Evolutionary conservation across 2,797 vertebrate genomes (phyloP), one percentile per base, ranked within the genome.

Genomic region (Loris lydekkerianus): DNA sequence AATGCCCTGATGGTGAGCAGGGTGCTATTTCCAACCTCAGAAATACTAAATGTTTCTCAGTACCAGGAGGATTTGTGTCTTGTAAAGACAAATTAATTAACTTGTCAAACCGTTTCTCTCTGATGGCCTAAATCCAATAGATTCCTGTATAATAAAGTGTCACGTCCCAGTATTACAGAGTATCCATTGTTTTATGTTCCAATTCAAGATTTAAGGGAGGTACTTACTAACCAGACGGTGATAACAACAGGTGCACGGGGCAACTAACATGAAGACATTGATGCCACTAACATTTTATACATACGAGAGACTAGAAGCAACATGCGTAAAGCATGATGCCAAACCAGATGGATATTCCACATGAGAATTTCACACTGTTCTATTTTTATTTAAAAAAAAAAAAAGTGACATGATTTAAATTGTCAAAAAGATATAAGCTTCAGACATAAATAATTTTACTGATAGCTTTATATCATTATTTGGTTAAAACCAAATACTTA

Each of bases 41-140:
- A 81, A 61, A 80, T 0, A 72, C 60, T n/a, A 60, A 70, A 40
- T 2, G 9, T 20, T 89, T 86, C 43, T n/a, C 3, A 25, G 23
- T 56, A 29, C 40, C 85, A 23, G 18, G 27, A 81, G 20, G 43
- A 65, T 75, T 67, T 73, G 49, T 31, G 31, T 61, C 63, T 75
- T 82, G 14, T 49, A 83, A 82, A 95, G 70, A 78, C 43, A 63
- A 92, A 94, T 40, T 89, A 96, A 82, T 73, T 93, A 83, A 89
- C 63, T 84, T 82, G 70, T 92, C 65, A 92, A 61, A 75, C 67
- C 49, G 34, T 13, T 96, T 84, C 76, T 89, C 70, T 77, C 49
- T 11, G 53, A 61, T 53, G 70, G 63, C 43, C 49, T 76, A 31
- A 81, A 73, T 65, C 76, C 0, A 0, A 78, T 3, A 83, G 65